phyloP scores from a whole-genome alignment of 2,113 vertebrate species.

The Felis catus region F.catus_Fca126_mat1.0 CM031413.1:140404501-140405000 shows the following conservation, averaged over 20 bases:
- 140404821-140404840: background rate
- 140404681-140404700: background rate
- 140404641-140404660: background rate
- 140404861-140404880: background rate
- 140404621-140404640: background rate
- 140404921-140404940: background rate
- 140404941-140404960: background rate
- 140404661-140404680: background rate
- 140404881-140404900: background rate
- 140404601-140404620: background rate
- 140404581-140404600: background rate
- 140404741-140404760: background rate
- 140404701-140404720: background rate
- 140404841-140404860: background rate
- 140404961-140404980: background rate
- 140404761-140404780: background rate
- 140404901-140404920: background rate
- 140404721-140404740: background rate
- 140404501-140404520: background rate
- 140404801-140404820: background rate
- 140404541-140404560: background rate
- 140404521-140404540: background rate
- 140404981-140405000: background rate
- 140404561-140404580: background rate
- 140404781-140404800: background rate